Conservation (phyloP, 2,797 vertebrate species). For the Galago senegalensis region DNA sequence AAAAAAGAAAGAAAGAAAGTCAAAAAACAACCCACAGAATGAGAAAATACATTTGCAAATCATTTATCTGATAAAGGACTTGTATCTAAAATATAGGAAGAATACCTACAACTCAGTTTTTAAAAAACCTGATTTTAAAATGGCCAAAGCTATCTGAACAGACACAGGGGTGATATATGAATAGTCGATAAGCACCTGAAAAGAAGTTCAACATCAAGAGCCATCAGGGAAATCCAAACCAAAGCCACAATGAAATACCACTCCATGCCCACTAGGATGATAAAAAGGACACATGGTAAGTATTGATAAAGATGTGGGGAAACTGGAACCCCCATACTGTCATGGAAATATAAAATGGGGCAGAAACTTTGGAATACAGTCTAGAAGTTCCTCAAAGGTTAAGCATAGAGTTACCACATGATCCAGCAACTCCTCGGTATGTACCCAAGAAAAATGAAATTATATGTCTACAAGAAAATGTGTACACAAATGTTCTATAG, state of each 20-base stretch:
- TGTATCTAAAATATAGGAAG: conserved; percentile 8
- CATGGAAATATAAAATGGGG: background rate
- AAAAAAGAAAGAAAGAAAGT: background rate
- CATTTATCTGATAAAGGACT: background rate
- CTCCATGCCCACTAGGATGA: background rate
- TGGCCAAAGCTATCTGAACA: background rate
- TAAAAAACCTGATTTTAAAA: conserved; percentile 14
- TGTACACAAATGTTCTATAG: background rate
- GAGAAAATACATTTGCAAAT: conserved; percentile 21
- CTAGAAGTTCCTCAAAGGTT: background rate
- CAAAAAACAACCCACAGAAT: conserved; percentile 19
- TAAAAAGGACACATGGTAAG: background rate
- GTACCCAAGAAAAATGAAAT: background rate
- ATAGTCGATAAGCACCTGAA: background rate
- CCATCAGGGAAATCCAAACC: background rate
- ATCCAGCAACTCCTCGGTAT: background rate
- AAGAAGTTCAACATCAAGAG: background rate
- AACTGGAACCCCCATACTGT: background rate
- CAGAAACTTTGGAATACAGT: conserved; percentile 18
- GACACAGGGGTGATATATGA: background rate
- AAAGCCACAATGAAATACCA: background rate
- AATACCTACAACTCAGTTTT: background rate
- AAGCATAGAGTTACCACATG: background rate
- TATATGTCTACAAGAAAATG: background rate
- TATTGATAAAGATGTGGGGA: background rate